Evolutionary conservation across 2,797 vertebrate genomes (phyloP), one percentile per base, ranked within the genome.

Genomic region (Dallia pectoralis): DNA sequence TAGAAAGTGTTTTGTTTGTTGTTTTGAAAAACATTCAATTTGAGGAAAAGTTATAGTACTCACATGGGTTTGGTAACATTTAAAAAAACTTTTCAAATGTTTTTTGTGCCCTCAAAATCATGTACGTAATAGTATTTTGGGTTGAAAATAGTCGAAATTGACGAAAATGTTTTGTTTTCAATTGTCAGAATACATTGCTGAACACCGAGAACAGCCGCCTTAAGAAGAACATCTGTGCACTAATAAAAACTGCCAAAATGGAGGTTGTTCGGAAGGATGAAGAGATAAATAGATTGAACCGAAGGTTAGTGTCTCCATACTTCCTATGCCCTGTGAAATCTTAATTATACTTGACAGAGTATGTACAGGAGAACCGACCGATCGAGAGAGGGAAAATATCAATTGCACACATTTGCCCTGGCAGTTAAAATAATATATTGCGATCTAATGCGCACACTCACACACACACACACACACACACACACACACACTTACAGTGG

Each of bases 151-250:
- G n/a, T n/a, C n/a, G n/a, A n/a, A n/a, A 56, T 75, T 53, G 33
- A 74, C 25, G 51, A 9, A 44, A 9, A 44, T 44, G 40, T 33
- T 56, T 65, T 72, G 5, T 29, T 48, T 16, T 49, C 0, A 19
- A 48, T 64, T 53, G 64, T 77, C 66, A 99, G 97, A 99, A 97
- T 83, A 87, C 91, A 16, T 87, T 88, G 70, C 89, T 99, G 79
- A 95, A 92, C 86, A 94, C 83, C 56, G 96, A 99, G 91, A 99
- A 99, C 84, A 86, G 74, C 29, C 89, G 89, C 65, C 94, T 99
- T 66, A 99, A 98, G 87, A 98, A 96, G 91, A 99, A 99, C 91
- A 96, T 99, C 89, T 98, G 94, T 83, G 95, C 95, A 61, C 96
- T 98, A 78, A 91, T 99, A 74, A 96, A 94, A 91, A 99, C 97